A percentile compares a stretch with the other conserved stretches of the same genome.
Evolutionary conservation across 2,888 invertebrate species (phyloP).

Genomic region (Gnatocerus cornutus): DNA sequence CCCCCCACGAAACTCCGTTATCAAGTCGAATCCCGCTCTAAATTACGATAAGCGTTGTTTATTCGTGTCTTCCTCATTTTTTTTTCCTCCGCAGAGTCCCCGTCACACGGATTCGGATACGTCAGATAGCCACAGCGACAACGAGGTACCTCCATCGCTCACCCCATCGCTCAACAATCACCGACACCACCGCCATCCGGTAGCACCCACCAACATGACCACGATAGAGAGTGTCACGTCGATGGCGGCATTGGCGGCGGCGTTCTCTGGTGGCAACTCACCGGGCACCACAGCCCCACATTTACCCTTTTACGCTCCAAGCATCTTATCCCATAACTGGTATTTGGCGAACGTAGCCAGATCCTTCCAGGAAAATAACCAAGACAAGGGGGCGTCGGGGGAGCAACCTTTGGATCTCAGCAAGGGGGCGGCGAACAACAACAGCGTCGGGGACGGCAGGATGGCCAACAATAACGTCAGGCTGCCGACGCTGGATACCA

Average conservation of each 20-base stretch:
- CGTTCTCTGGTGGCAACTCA: conserved; percentile 75
- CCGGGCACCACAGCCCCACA: conserved; percentile 64
- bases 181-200: conserved; percentile 64
- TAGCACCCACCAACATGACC: conserved; percentile 72
- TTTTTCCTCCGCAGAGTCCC: conserved; percentile 74
- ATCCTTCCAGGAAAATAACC: conserved; percentile 68
- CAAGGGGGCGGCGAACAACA: conserved; percentile 73
- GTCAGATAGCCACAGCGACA: conserved; percentile 75
- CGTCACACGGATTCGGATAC: conserved; percentile 81
- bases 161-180: conserved; percentile 64
- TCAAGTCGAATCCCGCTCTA: conserved; percentile 1
- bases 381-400: conserved; percentile 65
- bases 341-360: conserved; percentile 73
- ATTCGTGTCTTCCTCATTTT: conserved; percentile 1
- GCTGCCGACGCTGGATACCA: conserved; percentile 71
- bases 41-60: conserved; percentile 1
- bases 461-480: conserved; percentile 64
- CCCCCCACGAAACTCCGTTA: not conserved
- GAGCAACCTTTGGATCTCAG: conserved; percentile 92
- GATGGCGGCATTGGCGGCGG: conserved; percentile 80
- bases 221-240: conserved; percentile 76
- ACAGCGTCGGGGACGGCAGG: conserved; percentile 52
- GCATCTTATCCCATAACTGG: conserved; percentile 66
- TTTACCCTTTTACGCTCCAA: conserved; percentile 67
- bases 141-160: conserved; percentile 73